A percentile compares a stretch with the other conserved stretches of the same genome.
phyloP scores from a whole-genome alignment of 1,140 invertebrate species.

The Tetranychus cinnabarinus region DNA sequence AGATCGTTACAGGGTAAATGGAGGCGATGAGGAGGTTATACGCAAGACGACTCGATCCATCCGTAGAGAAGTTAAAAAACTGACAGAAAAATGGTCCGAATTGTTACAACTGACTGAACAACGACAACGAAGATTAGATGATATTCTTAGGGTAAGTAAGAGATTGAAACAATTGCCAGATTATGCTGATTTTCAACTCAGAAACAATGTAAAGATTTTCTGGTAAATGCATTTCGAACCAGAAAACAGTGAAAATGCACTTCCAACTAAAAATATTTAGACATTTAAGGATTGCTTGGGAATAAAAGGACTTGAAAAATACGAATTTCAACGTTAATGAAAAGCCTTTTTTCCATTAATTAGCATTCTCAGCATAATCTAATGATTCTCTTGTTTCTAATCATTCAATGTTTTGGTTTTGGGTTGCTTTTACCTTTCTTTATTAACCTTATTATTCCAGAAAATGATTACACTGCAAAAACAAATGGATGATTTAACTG shows the following conservation, averaged over 20 bases:
- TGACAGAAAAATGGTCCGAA: slow-evolving; percentile 79
- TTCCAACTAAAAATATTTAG: no score
- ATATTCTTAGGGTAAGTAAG: slow-evolving; percentile 47
- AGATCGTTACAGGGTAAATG: no score
- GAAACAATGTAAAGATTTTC: no score
- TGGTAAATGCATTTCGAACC: no score
- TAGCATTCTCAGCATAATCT: no score
- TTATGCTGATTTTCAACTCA: no score
- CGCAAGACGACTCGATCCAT: slow-evolving; percentile 69
- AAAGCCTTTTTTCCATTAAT: no score
- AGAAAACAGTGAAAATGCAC: no score
- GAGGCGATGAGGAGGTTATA: slow-evolving; percentile 19
- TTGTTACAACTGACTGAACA: slow-evolving; percentile 62
- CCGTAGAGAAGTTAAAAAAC: slow-evolving; percentile 64
- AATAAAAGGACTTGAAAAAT: no score
- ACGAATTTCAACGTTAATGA: no score
- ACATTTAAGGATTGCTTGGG: no score
- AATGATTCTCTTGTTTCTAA: not conserved
- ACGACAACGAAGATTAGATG: slow-evolving; percentile 61
- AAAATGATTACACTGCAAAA: slow-evolving; percentile 69
- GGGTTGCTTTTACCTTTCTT: not conserved
- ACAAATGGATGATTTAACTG: slow-evolving; percentile 54
- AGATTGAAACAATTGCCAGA: no score
- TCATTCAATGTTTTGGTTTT: not conserved
- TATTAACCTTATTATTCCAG: slow-evolving; percentile 27